Conservation (phyloP, 2,113 vertebrate genomes). For the Actinemys pallida region DNA sequence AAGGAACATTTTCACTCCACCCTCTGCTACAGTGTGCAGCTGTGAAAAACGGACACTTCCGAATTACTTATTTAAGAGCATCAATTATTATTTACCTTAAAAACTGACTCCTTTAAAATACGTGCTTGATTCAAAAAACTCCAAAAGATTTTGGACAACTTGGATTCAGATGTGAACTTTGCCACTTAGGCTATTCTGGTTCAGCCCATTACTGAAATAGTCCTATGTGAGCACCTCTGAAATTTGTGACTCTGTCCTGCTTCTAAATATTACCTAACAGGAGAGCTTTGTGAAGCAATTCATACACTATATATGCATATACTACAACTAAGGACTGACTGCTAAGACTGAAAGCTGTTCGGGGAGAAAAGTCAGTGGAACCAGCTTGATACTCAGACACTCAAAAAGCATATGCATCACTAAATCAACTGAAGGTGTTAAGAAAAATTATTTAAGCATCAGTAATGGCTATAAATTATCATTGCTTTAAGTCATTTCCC, state of each 20-base stretch:
- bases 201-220: too few relatives aligned
- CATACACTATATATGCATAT: too few relatives aligned
- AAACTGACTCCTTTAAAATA: background rate
- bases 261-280: background rate
- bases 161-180: background rate
- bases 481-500: background rate
- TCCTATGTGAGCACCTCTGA: background rate
- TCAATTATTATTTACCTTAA: background rate
- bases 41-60: background rate
- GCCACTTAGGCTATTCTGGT: background rate
- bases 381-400: background rate
- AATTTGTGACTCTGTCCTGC: background rate
- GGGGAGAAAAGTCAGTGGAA: background rate
- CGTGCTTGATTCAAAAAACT: background rate
- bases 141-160: background rate
- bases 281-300: background rate
- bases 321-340: background rate
- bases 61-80: background rate
- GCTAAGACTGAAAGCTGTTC: background rate
- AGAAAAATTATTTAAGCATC: background rate
- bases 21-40: background rate
- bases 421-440: background rate
- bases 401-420: too few relatives aligned
- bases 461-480: background rate
- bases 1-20: background rate